Conservation (phyloP, 2,888 invertebrate genomes). For the Apantesis nais region DNA sequence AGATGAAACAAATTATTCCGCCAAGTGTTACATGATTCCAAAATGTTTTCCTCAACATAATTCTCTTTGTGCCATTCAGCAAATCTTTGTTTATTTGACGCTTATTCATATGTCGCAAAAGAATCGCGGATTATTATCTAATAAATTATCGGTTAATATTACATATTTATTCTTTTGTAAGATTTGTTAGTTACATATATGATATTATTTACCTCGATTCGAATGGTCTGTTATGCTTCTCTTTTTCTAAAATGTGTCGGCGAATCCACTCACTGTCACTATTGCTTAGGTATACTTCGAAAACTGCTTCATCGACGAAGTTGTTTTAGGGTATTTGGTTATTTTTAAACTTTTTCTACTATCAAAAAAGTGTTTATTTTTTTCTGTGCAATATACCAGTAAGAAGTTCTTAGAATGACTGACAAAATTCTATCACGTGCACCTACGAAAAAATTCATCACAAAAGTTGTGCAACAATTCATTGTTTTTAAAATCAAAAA, state of each 20-base stretch:
- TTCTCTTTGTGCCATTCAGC: conserved; percentile 47
- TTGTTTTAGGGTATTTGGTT: conserved; percentile 43
- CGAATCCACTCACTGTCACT: conserved; percentile 44
- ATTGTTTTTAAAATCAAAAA: conserved; percentile 79
- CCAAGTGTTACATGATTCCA: conserved; percentile 35
- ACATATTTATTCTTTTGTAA: conserved; percentile 30
- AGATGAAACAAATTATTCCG: conserved; percentile 41
- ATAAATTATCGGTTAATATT: conserved; percentile 41
- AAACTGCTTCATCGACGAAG: conserved; percentile 47
- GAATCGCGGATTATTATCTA: conserved; percentile 31
- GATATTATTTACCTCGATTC: conserved; percentile 46
- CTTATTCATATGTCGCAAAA: conserved; percentile 29
- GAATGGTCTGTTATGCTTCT: conserved; percentile 30
- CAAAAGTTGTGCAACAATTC: conserved; percentile 70
- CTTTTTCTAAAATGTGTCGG: conserved; percentile 27
- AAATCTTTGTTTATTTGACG: conserved; percentile 50
- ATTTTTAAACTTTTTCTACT: conserved; percentile 54
- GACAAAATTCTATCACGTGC: conserved; percentile 48
- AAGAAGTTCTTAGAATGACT: conserved; percentile 63
- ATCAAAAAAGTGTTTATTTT: conserved; percentile 60
- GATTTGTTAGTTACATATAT: conserved; percentile 27
- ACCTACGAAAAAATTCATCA: conserved; percentile 51
- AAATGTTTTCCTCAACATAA: conserved; percentile 48
- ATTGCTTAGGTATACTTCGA: conserved; percentile 36
- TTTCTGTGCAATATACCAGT: conserved; percentile 43